Evolutionary conservation across 2,797 vertebrate species (phyloP).

Genomic region (Hoplostethus mediterraneus): DNA sequence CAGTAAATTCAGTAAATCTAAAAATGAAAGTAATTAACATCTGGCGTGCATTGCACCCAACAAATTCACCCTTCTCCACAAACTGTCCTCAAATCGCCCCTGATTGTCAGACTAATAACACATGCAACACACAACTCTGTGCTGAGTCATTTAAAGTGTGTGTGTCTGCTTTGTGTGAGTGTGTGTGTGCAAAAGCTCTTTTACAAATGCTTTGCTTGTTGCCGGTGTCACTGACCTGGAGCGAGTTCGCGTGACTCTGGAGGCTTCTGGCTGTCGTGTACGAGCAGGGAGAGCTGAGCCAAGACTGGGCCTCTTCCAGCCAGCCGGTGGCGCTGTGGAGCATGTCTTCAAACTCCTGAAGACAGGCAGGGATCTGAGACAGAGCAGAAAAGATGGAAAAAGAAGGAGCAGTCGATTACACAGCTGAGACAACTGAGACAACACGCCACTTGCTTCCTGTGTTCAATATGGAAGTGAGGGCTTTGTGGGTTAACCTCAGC

Average conservation of each 20-base stretch:
- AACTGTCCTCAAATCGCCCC: too few relatives aligned
- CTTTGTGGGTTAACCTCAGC: background rate
- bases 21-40: too few relatives aligned
- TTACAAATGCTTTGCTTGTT: background rate
- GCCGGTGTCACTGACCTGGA: conserved; percentile 84
- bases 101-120: too few relatives aligned
- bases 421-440: background rate
- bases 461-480: background rate
- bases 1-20: too few relatives aligned
- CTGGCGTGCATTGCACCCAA: too few relatives aligned
- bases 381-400: background rate
- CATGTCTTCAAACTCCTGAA: conserved; percentile 90
- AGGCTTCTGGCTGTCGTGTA: conserved; percentile 87
- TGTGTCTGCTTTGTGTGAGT: background rate
- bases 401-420: background rate
- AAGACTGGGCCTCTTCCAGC: conserved; percentile 86
- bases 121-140: too few relatives aligned
- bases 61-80: too few relatives aligned
- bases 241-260: conserved; percentile 82
- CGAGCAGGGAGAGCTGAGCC: conserved; percentile 82
- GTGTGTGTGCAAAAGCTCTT: background rate
- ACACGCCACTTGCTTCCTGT: background rate
- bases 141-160: background rate
- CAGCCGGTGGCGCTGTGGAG: conserved; percentile 85
- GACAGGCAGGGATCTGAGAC: conserved; percentile 87